phyloP scores from a whole-genome alignment of 1,140 invertebrate species.

The Drosophila leontia region DNA sequence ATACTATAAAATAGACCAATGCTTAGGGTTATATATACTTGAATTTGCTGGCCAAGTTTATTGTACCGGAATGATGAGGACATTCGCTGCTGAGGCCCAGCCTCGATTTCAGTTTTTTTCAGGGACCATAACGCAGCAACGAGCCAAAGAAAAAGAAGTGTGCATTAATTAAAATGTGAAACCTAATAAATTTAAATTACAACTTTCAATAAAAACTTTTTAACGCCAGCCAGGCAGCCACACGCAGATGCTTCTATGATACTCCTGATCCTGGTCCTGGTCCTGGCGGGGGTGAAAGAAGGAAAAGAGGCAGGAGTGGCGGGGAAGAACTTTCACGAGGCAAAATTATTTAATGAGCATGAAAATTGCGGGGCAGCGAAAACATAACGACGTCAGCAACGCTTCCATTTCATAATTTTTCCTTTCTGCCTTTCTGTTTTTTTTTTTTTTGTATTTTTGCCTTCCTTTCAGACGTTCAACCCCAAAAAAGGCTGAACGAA shows the following conservation, averaged over 20 bases:
- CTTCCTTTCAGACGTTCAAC: conserved; percentile 28
- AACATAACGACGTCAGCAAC: conserved; percentile 50
- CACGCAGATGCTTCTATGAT: conserved; percentile 42
- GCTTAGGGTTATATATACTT: not conserved
- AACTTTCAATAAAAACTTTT: conserved; percentile 82
- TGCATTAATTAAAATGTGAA: conserved; percentile 83
- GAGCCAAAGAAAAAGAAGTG: conserved; percentile 47
- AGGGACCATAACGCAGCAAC: conserved; percentile 19
- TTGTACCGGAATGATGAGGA: not conserved
- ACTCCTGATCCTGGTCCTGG: conserved; percentile 20
- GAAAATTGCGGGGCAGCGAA: conserved; percentile 69
- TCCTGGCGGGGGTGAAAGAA: not conserved
- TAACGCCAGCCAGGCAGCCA: conserved; percentile 50
- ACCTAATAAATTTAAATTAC: conserved; percentile 83
- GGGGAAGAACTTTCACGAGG: conserved; percentile 62
- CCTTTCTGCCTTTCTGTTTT: not conserved
- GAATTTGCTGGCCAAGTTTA: not conserved
- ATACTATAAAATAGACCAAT: too few species aligned
- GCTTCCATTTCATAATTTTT: conserved; percentile 45
- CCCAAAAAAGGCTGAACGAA: conserved; percentile 63
- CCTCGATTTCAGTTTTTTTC: not conserved
- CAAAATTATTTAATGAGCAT: conserved; percentile 82
- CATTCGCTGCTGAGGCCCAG: not conserved
- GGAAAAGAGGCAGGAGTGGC: not conserved
- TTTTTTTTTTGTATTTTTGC: not conserved